A percentile compares a stretch with the other conserved stretches of the same genome.
phyloP scores from a whole-genome alignment of 2,113 vertebrate genomes.

The Aspiorhynchus laticeps region DNA sequence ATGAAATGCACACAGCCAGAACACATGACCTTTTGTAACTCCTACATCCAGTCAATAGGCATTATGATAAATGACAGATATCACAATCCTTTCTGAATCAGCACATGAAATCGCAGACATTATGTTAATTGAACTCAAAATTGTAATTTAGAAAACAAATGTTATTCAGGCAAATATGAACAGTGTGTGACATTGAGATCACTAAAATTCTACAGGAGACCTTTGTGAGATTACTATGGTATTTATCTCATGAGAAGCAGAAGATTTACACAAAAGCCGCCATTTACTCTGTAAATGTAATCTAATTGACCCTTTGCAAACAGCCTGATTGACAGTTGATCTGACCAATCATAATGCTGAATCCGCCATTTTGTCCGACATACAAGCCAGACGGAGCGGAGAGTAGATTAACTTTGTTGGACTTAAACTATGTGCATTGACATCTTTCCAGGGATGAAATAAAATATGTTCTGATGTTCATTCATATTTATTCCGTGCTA shows the following conservation, averaged over 20 bases:
- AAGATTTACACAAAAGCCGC: neutral
- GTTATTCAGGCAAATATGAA: neutral
- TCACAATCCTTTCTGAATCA: neutral
- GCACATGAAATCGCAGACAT: neutral
- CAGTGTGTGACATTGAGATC: neutral
- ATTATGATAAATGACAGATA: slow-evolving; percentile 6
- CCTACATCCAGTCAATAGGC: neutral
- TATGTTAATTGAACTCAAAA: neutral
- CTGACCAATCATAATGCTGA: too few relatives aligned
- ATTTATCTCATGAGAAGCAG: neutral
- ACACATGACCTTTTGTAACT: neutral
- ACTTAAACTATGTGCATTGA: too few relatives aligned
- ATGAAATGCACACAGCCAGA: neutral
- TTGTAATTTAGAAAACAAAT: neutral
- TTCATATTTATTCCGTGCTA: too few relatives aligned
- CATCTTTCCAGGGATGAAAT: too few relatives aligned
- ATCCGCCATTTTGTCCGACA: too few relatives aligned
- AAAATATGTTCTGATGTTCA: too few relatives aligned
- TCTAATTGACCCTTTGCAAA: neutral
- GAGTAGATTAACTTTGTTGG: too few relatives aligned
- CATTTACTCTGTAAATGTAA: neutral
- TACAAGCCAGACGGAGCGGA: too few relatives aligned
- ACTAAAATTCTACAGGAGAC: neutral
- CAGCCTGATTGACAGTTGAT: too few relatives aligned
- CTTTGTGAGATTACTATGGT: too few relatives aligned